A percentile compares a stretch with the other conserved stretches of the same genome.
Evolutionary conservation across 2,113 vertebrate genomes (phyloP).

Genomic region (Tenrec ecaudatus): DNA sequence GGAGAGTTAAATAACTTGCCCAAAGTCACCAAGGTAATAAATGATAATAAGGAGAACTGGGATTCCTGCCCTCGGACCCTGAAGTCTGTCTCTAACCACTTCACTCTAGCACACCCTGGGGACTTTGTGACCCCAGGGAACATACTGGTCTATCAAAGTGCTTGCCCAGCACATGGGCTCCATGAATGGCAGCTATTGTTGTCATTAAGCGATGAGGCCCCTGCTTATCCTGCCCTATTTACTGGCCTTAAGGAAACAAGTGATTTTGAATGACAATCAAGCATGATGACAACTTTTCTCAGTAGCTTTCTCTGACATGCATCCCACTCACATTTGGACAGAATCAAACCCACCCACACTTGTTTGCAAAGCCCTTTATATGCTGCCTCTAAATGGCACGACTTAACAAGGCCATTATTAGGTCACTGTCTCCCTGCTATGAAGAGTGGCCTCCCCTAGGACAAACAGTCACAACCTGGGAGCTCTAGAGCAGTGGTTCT

Average conservation of each 20-base stretch:
- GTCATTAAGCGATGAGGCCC: background rate
- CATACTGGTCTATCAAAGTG: background rate
- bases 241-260: conserved; percentile 12
- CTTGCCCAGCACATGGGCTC: background rate
- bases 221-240: background rate
- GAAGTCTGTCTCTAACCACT: background rate
- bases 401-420: background rate
- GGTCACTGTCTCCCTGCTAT: background rate
- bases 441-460: background rate
- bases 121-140: background rate
- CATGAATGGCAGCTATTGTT: background rate
- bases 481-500: background rate
- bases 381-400: background rate
- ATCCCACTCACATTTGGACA: background rate
- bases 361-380: background rate
- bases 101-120: background rate
- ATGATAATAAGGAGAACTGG: background rate
- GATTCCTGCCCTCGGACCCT: background rate
- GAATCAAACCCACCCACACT: background rate
- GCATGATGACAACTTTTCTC: background rate
- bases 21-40: background rate
- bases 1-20: background rate
- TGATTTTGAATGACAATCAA: background rate
- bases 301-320: background rate
- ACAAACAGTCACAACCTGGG: background rate